Percentiles rank a stretch among this genome's conserved stretches.
Evolutionary conservation across 2,113 vertebrate species (phyloP).

Genomic region (Pontoporia blainvillei): DNA sequence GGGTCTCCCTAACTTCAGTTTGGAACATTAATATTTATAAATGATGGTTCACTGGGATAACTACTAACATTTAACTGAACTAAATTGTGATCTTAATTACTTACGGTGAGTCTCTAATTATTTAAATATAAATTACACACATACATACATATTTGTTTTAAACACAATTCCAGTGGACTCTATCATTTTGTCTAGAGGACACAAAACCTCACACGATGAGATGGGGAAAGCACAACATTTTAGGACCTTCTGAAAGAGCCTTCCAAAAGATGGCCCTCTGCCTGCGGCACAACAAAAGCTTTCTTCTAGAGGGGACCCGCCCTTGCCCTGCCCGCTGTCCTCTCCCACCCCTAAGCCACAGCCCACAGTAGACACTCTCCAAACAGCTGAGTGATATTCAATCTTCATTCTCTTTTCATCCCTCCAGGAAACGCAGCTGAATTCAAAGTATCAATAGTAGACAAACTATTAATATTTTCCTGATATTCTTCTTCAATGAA

Average conservation of each 20-base stretch:
- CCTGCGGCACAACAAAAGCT: background rate
- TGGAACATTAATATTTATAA: background rate
- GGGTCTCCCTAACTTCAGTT: background rate
- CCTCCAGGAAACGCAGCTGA: background rate
- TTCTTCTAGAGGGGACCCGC: too few relatives aligned
- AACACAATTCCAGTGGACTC: background rate
- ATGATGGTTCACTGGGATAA: background rate
- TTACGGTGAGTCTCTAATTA: background rate
- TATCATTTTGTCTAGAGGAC: background rate
- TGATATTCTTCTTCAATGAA: background rate
- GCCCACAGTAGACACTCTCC: background rate
- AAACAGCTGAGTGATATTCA: background rate
- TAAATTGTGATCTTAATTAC: background rate
- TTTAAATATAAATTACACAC: background rate
- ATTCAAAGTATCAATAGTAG: background rate
- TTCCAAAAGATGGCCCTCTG: background rate
- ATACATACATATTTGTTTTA: background rate
- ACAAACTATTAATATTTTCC: conserved; percentile 31
- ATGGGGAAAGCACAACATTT: background rate
- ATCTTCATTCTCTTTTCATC: background rate
- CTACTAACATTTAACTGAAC: background rate
- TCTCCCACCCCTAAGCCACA: background rate
- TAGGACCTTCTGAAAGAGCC: background rate
- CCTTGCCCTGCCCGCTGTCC: background rate
- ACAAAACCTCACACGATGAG: background rate